Conservation (phyloP, 1,140 invertebrate species). For the Macrocentrus cingulum region DNA sequence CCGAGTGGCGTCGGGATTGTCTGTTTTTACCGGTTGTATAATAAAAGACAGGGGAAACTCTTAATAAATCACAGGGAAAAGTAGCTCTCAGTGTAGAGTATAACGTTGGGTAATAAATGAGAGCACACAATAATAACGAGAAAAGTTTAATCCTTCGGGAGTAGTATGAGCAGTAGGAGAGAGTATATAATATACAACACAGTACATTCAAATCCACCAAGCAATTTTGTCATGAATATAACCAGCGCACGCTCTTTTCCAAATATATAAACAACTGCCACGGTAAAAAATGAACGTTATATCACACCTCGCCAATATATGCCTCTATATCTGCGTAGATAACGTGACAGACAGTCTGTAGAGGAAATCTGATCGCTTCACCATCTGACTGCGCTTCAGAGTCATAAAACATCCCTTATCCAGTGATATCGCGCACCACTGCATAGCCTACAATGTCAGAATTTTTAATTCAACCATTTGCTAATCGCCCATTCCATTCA, state of each 20-base stretch:
- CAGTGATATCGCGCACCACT: slow-evolving; percentile 14
- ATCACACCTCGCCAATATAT: too few species aligned
- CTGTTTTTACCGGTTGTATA: too few species aligned
- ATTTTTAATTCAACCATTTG: too few species aligned
- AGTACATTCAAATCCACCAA: background rate
- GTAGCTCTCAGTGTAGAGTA: background rate
- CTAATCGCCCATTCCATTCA: too few species aligned
- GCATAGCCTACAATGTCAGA: too few species aligned
- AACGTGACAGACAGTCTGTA: slow-evolving; percentile 23
- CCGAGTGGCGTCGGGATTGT: too few species aligned
- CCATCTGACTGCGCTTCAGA: slow-evolving; percentile 20
- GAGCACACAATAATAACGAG: slow-evolving; percentile 25
- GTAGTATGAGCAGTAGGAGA: background rate
- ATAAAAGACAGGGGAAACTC: slow-evolving; percentile 1
- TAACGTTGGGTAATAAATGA: slow-evolving; percentile 19
- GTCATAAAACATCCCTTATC: slow-evolving; percentile 28
- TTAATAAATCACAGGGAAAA: slow-evolving; percentile 24
- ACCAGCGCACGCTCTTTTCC: slow-evolving; percentile 10
- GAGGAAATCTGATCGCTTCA: slow-evolving; percentile 24
- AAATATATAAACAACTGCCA: slow-evolving; percentile 11
- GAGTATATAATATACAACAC: background rate
- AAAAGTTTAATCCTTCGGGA: slow-evolving; percentile 24
- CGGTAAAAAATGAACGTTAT: background rate
- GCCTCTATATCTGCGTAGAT: too few species aligned
- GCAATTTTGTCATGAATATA: slow-evolving; percentile 12